phyloP scores from a whole-genome alignment of 2,797 vertebrate genomes.

The Dallia pectoralis region DNA sequence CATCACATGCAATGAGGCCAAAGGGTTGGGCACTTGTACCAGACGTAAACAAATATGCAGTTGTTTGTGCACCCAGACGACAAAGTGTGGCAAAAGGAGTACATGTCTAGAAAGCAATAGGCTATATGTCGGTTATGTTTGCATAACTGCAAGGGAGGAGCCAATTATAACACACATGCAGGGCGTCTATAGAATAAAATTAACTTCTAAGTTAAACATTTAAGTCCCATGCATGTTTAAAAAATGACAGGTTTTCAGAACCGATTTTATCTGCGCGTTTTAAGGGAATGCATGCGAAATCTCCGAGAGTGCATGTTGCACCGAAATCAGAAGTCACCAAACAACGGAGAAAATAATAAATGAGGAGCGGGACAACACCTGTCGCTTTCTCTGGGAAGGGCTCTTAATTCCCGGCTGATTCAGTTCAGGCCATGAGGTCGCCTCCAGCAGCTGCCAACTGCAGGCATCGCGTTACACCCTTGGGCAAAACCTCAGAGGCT shows the following conservation, averaged over 20 bases:
- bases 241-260: background rate
- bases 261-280: background rate
- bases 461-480: constrained; percentile 84
- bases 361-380: constrained; percentile 83
- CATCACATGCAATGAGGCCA: constrained; percentile 40
- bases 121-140: no score
- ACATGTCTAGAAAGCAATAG: background rate
- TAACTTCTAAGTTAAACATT: background rate
- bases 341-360: constrained; percentile 77
- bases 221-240: background rate
- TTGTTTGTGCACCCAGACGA: constrained; percentile 24
- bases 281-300: background rate
- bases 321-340: constrained; percentile 63
- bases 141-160: background rate
- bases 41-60: constrained; percentile 44
- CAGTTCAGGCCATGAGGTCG: constrained; percentile 69
- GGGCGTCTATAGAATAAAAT: background rate
- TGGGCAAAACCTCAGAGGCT: constrained; percentile 52
- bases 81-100: background rate
- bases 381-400: constrained; percentile 82
- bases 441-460: constrained; percentile 84
- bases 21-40: constrained; percentile 27
- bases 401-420: constrained; percentile 77
- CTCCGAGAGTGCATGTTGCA: constrained; percentile 49
- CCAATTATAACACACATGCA: background rate